Evolutionary conservation across 2,797 vertebrate species (phyloP).

Genomic region (Enteromius argenteus): DNA sequence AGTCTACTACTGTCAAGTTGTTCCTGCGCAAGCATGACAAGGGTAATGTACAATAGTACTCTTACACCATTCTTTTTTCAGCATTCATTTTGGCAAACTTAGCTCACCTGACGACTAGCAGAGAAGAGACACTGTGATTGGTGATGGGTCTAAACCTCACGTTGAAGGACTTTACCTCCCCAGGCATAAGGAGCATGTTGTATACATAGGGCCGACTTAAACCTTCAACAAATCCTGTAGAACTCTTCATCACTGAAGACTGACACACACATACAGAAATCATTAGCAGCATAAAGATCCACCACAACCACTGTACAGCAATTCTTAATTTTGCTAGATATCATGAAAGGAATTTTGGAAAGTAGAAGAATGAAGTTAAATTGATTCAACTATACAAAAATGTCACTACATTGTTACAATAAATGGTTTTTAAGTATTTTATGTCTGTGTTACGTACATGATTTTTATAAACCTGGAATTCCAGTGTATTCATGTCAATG

Average conservation of each 20-base stretch:
- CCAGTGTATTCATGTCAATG: constrained; percentile 86
- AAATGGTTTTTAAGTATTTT: background rate
- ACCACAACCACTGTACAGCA: background rate
- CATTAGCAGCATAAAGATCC: background rate
- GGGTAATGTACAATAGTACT: constrained; percentile 17
- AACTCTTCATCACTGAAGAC: constrained; percentile 84
- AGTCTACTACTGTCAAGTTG: constrained; percentile 95
- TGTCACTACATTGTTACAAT: background rate
- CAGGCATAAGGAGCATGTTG: constrained; percentile 90
- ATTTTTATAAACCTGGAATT: constrained; percentile 94
- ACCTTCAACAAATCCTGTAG: constrained; percentile 85
- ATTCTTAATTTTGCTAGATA: background rate
- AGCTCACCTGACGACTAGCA: constrained; percentile 90
- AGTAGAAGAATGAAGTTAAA: background rate
- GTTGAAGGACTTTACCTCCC: constrained; percentile 89
- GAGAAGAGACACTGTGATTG: constrained; percentile 92
- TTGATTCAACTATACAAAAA: background rate
- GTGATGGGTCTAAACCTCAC: constrained; percentile 90
- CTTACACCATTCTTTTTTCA: background rate
- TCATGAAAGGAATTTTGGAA: background rate
- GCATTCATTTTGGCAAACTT: background rate
- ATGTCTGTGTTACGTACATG: constrained; percentile 75
- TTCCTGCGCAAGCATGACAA: constrained; percentile 80
- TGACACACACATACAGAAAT: constrained; percentile 65
- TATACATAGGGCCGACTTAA: constrained; percentile 84